A percentile compares a stretch with the other conserved stretches of the same genome.
phyloP scores from a whole-genome alignment of 2,113 vertebrate species.

The Plecotus auritus region DNA sequence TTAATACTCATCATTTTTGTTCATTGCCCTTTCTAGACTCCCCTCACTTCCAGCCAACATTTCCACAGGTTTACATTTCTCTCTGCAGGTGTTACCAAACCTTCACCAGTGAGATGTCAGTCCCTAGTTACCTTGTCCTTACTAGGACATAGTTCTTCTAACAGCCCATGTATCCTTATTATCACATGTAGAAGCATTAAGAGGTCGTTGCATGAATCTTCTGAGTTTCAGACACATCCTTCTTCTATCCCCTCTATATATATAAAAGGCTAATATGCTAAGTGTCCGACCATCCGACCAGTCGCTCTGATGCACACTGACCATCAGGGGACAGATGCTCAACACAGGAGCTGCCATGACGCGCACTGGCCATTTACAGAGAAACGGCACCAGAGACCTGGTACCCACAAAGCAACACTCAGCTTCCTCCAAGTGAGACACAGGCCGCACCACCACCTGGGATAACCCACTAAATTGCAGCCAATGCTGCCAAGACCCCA shows the following conservation, averaged over 20 bases:
- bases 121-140: neutral
- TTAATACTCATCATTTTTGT: neutral
- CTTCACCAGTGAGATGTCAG: neutral
- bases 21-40: neutral
- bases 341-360: too few relatives aligned
- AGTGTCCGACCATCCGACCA: too few relatives aligned
- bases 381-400: too few relatives aligned
- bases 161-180: neutral
- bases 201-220: neutral
- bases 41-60: neutral
- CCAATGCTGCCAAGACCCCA: too few relatives aligned
- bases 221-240: neutral
- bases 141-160: neutral
- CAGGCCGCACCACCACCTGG: too few relatives aligned
- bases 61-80: neutral
- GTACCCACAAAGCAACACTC: too few relatives aligned
- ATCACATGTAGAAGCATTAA: neutral
- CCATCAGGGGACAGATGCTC: too few relatives aligned
- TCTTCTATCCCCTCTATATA: neutral
- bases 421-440: too few relatives aligned
- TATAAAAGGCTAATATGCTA: too few relatives aligned
- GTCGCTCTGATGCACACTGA: too few relatives aligned
- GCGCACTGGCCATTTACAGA: too few relatives aligned
- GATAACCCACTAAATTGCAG: too few relatives aligned
- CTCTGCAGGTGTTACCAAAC: neutral